phyloP scores from a whole-genome alignment of 1,140 invertebrate species.

The Amphibalanus amphitrite region DNA sequence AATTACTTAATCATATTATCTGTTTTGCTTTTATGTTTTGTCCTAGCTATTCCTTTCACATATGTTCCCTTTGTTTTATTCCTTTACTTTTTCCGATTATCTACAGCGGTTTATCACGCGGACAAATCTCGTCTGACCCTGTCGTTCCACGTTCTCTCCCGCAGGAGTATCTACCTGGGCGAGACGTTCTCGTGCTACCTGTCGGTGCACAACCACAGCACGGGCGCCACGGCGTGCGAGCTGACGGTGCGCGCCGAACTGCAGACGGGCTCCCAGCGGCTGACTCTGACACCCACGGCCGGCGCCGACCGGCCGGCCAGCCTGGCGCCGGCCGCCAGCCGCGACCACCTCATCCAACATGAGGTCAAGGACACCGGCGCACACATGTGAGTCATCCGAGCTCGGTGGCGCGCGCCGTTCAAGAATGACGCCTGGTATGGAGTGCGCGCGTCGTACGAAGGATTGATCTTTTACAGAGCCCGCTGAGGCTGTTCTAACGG shows the following conservation, averaged over 20 bases:
- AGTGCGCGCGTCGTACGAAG: too few relatives aligned
- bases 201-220: slow-evolving; percentile 88
- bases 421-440: too few relatives aligned
- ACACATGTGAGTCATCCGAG: slow-evolving; percentile 54
- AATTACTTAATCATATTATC: slow-evolving; percentile 9
- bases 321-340: slow-evolving; percentile 61
- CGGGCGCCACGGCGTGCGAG: slow-evolving; percentile 56
- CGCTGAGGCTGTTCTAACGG: too few relatives aligned
- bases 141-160: slow-evolving; percentile 21
- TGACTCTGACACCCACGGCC: slow-evolving; percentile 43
- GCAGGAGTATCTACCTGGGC: slow-evolving; percentile 65
- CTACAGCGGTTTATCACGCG: slow-evolving; percentile 5
- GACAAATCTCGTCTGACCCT: slow-evolving; percentile 6
- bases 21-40: slow-evolving; percentile 13
- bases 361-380: slow-evolving; percentile 96
- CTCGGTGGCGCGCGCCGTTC: too few relatives aligned
- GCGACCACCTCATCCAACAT: slow-evolving; percentile 90
- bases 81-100: slow-evolving; percentile 5
- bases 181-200: slow-evolving; percentile 97
- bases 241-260: slow-evolving; percentile 72
- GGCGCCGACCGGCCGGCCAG: slow-evolving; percentile 33
- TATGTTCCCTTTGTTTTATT: slow-evolving; percentile 7
- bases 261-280: slow-evolving; percentile 73
- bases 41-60: neutral
- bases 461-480: too few relatives aligned